These are phyloP conservation scores for Calyptommatus sinebrachiatus DNA, from an alignment of 2,113 vertebrate species.

Conservation along the genomic window DNA sequence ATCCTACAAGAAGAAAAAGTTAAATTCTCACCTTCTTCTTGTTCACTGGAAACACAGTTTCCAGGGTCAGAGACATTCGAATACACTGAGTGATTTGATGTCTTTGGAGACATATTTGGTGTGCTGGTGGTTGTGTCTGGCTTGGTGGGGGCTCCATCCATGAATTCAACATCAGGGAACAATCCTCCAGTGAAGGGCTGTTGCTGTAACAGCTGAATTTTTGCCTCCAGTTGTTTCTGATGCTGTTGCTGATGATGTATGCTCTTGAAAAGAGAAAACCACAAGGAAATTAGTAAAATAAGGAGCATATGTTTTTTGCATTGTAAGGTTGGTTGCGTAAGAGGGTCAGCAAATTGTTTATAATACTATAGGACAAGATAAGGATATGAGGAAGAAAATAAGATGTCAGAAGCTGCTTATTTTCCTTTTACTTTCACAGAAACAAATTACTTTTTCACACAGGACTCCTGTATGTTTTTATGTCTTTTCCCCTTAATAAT, in stretches of 20 bases:
- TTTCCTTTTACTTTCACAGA: neutral
- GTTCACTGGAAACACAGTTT: slow-evolving; percentile 78
- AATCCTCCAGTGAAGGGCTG: slow-evolving; percentile 86
- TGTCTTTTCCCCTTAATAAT: too few species aligned
- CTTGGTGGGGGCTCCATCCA: slow-evolving; percentile 72
- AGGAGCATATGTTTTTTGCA: neutral
- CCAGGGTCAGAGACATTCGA: slow-evolving; percentile 84
- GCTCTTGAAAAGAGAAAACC: slow-evolving; percentile 67
- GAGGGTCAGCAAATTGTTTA: neutral
- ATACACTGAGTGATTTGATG: slow-evolving; percentile 84
- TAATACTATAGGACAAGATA: neutral
- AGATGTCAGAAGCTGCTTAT: neutral
- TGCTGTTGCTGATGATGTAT: slow-evolving; percentile 92
- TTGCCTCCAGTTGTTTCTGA: slow-evolving; percentile 89
- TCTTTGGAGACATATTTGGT: slow-evolving; percentile 85
- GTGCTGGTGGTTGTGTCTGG: slow-evolving; percentile 89
- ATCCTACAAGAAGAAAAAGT: neutral
- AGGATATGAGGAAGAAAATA: neutral
- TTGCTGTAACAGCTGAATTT: slow-evolving; percentile 87
- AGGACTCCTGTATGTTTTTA: too few species aligned
- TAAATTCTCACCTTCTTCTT: slow-evolving; percentile 79
- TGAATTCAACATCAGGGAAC: slow-evolving; percentile 74
- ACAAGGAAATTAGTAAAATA: neutral
- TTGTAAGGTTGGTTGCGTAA: neutral
- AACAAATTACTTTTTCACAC: too few species aligned